Evolutionary conservation across 2,888 invertebrate species (phyloP).

Genomic region (Phasia obesa): DNA sequence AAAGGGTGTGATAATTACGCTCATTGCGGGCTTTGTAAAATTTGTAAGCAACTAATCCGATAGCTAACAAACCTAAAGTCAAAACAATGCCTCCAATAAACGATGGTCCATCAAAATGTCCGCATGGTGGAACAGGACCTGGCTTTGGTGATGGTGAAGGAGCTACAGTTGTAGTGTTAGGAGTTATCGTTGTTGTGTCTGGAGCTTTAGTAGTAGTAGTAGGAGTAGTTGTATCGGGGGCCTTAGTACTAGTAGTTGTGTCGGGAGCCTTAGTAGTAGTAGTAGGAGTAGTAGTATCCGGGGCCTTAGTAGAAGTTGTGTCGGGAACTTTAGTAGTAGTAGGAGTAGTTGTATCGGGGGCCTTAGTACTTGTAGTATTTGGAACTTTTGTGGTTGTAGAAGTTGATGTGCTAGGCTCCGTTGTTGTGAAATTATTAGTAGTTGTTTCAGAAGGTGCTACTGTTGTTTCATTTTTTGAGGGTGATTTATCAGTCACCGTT

Average conservation of each 20-base stretch:
- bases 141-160: constrained; percentile 75
- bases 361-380: constrained; percentile 32
- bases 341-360: no score
- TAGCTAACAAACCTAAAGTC: constrained; percentile 89
- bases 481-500: no score
- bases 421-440: not conserved
- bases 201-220: constrained; percentile 71
- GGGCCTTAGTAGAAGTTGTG: constrained; percentile 31
- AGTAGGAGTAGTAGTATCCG: constrained; percentile 41
- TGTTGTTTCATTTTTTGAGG: not conserved
- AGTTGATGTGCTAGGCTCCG: not conserved
- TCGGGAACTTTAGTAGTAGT: no score
- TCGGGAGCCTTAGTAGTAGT: constrained; percentile 65
- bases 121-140: constrained; percentile 78
- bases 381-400: not conserved
- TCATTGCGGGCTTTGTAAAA: constrained; percentile 94
- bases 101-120: constrained; percentile 89
- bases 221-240: constrained; percentile 72
- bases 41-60: constrained; percentile 92
- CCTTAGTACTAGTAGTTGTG: constrained; percentile 70
- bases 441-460: not conserved
- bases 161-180: constrained; percentile 63
- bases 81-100: constrained; percentile 94
- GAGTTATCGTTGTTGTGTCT: constrained; percentile 69
- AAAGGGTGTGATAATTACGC: constrained; percentile 94